Percentiles rank a stretch among this genome's conserved stretches.
Evolutionary conservation across 2,888 invertebrate genomes (phyloP).

Genomic region (Stramonita haemastoma): DNA sequence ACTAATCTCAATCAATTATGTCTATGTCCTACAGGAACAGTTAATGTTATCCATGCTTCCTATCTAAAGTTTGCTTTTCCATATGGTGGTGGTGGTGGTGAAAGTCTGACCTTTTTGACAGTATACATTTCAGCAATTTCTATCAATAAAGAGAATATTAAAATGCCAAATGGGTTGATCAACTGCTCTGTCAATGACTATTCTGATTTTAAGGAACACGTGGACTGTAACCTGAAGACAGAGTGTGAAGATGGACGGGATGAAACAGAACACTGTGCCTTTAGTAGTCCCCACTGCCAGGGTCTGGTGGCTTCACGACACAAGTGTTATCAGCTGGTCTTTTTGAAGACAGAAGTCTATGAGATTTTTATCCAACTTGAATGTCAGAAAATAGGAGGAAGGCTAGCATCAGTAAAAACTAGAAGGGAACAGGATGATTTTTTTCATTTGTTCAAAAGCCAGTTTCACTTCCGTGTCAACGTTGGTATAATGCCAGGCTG

Average conservation of each 20-base stretch:
- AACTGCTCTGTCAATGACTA: slow-evolving; percentile 3
- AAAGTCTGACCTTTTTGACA: not conserved
- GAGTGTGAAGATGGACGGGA: slow-evolving; percentile 20
- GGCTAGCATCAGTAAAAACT: not conserved
- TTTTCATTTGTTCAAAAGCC: not conserved
- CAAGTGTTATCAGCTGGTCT: not conserved
- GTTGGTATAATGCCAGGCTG: not conserved
- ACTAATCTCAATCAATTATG: not conserved
- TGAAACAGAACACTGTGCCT: slow-evolving; percentile 12
- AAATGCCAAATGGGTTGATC: not conserved
- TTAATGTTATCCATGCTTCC: not conserved
- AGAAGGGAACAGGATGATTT: not conserved
- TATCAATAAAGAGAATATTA: too few relatives aligned
- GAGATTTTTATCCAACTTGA: not conserved
- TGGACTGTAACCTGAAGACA: not conserved
- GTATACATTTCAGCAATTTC: not conserved
- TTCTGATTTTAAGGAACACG: not conserved
- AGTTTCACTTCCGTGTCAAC: not conserved
- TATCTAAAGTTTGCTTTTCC: not conserved
- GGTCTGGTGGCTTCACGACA: not conserved
- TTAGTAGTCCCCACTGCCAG: not conserved
- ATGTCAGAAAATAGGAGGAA: not conserved
- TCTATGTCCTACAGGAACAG: not conserved
- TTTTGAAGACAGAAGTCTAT: not conserved
- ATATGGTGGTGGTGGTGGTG: not conserved